phyloP scores from a whole-genome alignment of 2,888 invertebrate genomes.

The Bombylius discolor region DNA sequence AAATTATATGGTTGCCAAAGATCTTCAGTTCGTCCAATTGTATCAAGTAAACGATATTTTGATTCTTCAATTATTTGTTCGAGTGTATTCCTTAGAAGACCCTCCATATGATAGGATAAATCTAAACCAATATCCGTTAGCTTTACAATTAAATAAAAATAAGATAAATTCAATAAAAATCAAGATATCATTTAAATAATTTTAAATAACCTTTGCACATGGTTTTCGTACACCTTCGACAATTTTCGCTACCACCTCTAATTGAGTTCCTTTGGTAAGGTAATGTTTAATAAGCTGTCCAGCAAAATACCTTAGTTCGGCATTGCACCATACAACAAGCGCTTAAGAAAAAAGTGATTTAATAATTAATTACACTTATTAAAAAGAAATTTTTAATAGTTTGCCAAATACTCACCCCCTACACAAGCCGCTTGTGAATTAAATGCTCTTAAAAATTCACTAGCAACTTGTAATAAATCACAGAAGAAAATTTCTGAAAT shows the following conservation, averaged over 20 bases:
- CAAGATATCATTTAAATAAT: not conserved
- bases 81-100: conserved; percentile 58
- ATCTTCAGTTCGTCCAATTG: conserved; percentile 34
- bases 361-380: not conserved
- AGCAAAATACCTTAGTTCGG: conserved; percentile 65
- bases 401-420: conserved; percentile 43
- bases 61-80: conserved; percentile 34
- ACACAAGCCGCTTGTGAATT: conserved; percentile 60
- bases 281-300: conserved; percentile 76
- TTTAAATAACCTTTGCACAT: conserved; percentile 23
- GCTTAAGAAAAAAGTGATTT: conserved; percentile 35
- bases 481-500: conserved; percentile 54
- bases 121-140: conserved; percentile 68
- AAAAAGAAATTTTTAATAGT: too few species aligned
- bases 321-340: conserved; percentile 83
- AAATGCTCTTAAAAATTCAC: conserved; percentile 69
- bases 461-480: conserved; percentile 52
- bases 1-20: conserved; percentile 36
- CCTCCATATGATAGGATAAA: conserved; percentile 81
- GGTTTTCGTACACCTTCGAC: conserved; percentile 59
- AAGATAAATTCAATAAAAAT: not conserved
- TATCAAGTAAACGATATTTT: conserved; percentile 29
- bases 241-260: conserved; percentile 75
- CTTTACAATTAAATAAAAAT: conserved; percentile 10
- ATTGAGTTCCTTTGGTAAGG: conserved; percentile 75